These are phyloP conservation scores for Lepus oiostolus DNA, from an alignment of 2,797 vertebrate genomes.

Conservation along the genomic window DNA sequence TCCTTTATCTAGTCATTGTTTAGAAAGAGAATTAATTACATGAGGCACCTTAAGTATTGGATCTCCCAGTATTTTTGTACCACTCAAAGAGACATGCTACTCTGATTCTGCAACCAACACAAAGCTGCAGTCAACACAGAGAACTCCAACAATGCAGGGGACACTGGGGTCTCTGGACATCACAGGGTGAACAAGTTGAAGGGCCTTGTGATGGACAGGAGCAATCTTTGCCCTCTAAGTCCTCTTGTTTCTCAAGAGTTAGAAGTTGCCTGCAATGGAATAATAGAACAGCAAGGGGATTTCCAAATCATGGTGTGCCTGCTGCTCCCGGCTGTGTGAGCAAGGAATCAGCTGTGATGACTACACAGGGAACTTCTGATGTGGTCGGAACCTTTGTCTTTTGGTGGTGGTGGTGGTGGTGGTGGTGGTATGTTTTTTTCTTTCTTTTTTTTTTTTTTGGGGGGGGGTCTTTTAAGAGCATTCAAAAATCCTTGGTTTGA, in stretches of 20 bases:
- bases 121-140: not conserved
- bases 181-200: not conserved
- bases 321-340: not conserved
- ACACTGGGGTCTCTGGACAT: not conserved
- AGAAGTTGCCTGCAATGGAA: not conserved
- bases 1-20: not conserved
- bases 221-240: not conserved
- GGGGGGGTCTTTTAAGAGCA: slow-evolving; percentile 25
- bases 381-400: not conserved
- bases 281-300: not conserved
- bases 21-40: not conserved
- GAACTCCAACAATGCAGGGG: not conserved
- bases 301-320: not conserved
- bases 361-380: not conserved
- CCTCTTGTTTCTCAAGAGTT: not conserved
- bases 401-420: not conserved
- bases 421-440: no score
- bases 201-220: not conserved
- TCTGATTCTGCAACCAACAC: not conserved
- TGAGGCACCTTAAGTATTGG: not conserved
- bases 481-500: slow-evolving; percentile 57
- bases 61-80: not conserved
- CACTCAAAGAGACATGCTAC: not conserved
- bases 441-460: not conserved
- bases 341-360: slow-evolving; percentile 17